These are phyloP conservation scores for Adela reaumurella DNA, from an alignment of 2,888 invertebrate genomes.

Conservation along the genomic window DNA sequence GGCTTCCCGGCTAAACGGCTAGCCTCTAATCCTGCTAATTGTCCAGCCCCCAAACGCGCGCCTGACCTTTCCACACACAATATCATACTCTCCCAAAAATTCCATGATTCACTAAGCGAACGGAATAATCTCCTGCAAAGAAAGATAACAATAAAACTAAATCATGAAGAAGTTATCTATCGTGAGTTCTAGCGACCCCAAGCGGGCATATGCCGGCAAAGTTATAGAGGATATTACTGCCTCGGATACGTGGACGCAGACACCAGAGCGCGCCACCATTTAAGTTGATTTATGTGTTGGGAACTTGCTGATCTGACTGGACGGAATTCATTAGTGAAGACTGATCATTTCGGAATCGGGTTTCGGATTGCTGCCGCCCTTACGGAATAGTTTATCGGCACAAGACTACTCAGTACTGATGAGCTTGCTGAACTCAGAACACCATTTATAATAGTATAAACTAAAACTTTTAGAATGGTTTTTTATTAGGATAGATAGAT, in stretches of 20 bases:
- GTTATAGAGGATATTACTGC: conserved; percentile 12
- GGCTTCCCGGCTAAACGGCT: too few relatives aligned
- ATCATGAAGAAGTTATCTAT: conserved; percentile 56
- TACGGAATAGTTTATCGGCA: too few relatives aligned
- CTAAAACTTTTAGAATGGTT: too few relatives aligned
- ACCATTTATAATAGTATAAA: too few relatives aligned
- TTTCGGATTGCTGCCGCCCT: too few relatives aligned
- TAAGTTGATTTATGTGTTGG: background rate
- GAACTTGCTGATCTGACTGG: background rate
- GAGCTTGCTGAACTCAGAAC: too few relatives aligned
- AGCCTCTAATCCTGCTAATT: too few relatives aligned
- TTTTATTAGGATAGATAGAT: too few relatives aligned
- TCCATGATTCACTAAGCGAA: background rate
- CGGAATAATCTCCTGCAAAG: conserved; percentile 17
- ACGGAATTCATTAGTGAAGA: background rate
- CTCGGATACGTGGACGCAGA: background rate
- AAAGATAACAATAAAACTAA: conserved; percentile 53
- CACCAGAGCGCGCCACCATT: background rate
- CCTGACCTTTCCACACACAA: too few relatives aligned
- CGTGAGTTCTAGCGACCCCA: conserved; percentile 32
- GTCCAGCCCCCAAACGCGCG: too few relatives aligned
- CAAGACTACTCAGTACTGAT: too few relatives aligned
- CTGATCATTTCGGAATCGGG: background rate
- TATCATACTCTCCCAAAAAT: too few relatives aligned
- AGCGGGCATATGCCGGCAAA: conserved; percentile 35